These are phyloP conservation scores for Hippocampus guttulatus DNA, from an alignment of 2,113 vertebrate species.

Conservation along the genomic window DNA sequence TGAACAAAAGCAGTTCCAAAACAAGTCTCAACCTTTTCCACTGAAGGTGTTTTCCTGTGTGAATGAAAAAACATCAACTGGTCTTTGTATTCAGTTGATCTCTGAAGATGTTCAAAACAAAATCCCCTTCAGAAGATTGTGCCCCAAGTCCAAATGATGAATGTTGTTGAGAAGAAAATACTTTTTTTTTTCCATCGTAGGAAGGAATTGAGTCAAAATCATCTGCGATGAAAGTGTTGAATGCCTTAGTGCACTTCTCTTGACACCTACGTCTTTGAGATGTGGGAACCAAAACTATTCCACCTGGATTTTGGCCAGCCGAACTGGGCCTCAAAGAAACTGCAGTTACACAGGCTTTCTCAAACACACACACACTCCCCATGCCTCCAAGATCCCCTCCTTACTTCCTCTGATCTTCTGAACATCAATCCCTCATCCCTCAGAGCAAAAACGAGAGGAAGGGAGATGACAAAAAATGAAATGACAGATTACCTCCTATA, in stretches of 20 bases:
- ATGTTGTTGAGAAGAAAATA: slow-evolving; percentile 26
- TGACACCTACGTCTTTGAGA: slow-evolving; percentile 10
- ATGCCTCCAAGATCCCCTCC: slow-evolving; percentile 46
- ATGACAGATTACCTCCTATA: slow-evolving; percentile 69
- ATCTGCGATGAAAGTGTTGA: slow-evolving; percentile 38
- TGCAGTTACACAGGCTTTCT: slow-evolving; percentile 19
- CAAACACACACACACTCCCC: slow-evolving; percentile 27
- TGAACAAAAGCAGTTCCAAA: slow-evolving; percentile 31
- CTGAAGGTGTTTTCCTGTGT: not conserved
- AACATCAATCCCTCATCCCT: slow-evolving; percentile 64
- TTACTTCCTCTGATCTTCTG: slow-evolving; percentile 56
- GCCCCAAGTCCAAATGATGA: slow-evolving; percentile 27
- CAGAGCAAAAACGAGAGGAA: slow-evolving; percentile 54
- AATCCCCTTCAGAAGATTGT: slow-evolving; percentile 31
- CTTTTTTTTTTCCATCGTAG: slow-evolving; percentile 14
- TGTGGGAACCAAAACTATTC: slow-evolving; percentile 23
- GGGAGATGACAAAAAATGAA: slow-evolving; percentile 53
- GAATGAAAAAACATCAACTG: slow-evolving; percentile 21
- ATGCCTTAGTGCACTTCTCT: slow-evolving; percentile 17
- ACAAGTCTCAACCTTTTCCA: slow-evolving; percentile 19
- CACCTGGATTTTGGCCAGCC: slow-evolving; percentile 35
- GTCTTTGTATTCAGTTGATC: slow-evolving; percentile 35
- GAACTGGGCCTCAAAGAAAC: slow-evolving; percentile 48
- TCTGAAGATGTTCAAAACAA: slow-evolving; percentile 45
- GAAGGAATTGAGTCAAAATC: slow-evolving; percentile 37